These are phyloP conservation scores for Epinephelus lanceolatus DNA, from an alignment of 2,113 vertebrate genomes.

Conservation along the genomic window DNA sequence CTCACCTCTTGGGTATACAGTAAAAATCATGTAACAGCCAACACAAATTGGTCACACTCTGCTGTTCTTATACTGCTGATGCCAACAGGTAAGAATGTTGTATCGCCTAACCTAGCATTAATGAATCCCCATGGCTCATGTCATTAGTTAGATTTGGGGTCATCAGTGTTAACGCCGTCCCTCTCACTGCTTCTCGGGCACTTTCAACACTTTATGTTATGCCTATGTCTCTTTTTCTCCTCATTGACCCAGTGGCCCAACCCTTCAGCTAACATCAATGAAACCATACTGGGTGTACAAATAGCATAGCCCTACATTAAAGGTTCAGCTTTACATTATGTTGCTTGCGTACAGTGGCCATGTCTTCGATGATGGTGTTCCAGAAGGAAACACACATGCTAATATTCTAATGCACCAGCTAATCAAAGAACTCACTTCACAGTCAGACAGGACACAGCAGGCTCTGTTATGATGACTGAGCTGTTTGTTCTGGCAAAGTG, in stretches of 20 bases:
- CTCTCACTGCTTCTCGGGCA: background rate
- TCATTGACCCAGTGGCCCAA: background rate
- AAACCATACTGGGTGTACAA: background rate
- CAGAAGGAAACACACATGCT: background rate
- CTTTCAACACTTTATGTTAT: background rate
- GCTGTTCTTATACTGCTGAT: slow-evolving; percentile 10
- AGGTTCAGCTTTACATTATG: background rate
- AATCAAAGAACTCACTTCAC: slow-evolving; percentile 7
- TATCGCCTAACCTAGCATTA: too few relatives aligned
- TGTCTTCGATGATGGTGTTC: background rate
- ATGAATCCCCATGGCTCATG: too few relatives aligned
- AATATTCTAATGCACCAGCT: background rate
- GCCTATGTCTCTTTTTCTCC: background rate
- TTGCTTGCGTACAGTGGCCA: background rate
- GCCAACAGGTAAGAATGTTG: background rate
- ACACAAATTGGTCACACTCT: slow-evolving; percentile 3
- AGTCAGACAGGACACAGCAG: background rate
- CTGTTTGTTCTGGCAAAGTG: slow-evolving; percentile 8
- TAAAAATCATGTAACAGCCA: background rate
- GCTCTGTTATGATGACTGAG: background rate
- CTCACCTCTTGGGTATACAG: background rate
- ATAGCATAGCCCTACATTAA: background rate
- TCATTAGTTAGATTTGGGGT: background rate
- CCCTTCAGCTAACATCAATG: slow-evolving; percentile 1
- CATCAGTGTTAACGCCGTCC: background rate